Evolutionary conservation across 2,797 vertebrate species (phyloP).

Genomic region (Benthosema pterotum): DNA sequence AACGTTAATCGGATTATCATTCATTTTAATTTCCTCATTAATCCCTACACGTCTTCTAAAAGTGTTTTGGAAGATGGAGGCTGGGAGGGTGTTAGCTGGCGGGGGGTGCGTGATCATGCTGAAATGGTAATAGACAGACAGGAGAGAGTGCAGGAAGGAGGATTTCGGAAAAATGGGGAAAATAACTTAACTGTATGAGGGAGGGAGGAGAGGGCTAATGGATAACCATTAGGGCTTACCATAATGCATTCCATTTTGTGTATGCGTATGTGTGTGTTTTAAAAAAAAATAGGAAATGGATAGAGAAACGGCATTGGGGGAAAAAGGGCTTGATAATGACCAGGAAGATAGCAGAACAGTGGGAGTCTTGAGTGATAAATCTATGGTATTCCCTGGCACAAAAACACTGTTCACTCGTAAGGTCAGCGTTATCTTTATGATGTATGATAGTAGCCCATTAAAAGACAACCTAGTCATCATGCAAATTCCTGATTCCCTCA

Average conservation of each 20-base stretch:
- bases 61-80: constrained; percentile 42
- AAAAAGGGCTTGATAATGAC: too few relatives aligned
- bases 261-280: background rate
- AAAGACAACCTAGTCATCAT: too few relatives aligned
- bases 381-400: too few relatives aligned
- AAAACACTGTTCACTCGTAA: too few relatives aligned
- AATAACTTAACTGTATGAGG: constrained; percentile 45
- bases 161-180: constrained; percentile 32
- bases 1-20: constrained; percentile 28
- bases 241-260: constrained; percentile 5
- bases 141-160: constrained; percentile 32
- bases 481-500: too few relatives aligned
- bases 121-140: constrained; percentile 44
- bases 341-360: too few relatives aligned
- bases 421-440: too few relatives aligned
- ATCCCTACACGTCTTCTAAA: constrained; percentile 38
- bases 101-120: constrained; percentile 20
- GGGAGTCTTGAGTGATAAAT: too few relatives aligned
- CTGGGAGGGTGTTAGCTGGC: constrained; percentile 50
- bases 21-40: constrained; percentile 57
- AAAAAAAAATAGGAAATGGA: too few relatives aligned
- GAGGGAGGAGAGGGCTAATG: constrained; percentile 26
- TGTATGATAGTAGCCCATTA: too few relatives aligned
- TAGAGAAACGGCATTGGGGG: too few relatives aligned
- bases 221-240: constrained; percentile 37